A percentile compares a stretch with the other conserved stretches of the same genome.
Evolutionary conservation across 2,888 invertebrate genomes (phyloP).

Genomic region (Meteorus cinctellus): DNA sequence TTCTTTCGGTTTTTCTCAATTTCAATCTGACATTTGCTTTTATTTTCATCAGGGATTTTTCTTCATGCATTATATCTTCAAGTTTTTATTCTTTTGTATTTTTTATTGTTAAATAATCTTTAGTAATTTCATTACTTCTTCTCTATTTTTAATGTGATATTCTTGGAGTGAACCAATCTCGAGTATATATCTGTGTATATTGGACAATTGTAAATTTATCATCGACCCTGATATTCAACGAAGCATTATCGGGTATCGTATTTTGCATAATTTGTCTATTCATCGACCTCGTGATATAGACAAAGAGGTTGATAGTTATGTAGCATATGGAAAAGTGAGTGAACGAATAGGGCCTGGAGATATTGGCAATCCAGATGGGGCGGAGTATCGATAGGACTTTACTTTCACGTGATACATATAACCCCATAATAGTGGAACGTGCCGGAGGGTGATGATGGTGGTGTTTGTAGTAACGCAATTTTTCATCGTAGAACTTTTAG

Average conservation of each 20-base stretch:
- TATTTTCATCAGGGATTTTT: not conserved
- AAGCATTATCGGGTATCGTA: constrained; percentile 19
- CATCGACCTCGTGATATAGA: constrained; percentile 17
- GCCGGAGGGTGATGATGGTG: not conserved
- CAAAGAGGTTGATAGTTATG: not conserved
- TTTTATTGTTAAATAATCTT: not conserved
- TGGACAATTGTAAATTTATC: constrained; percentile 22
- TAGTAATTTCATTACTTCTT: not conserved
- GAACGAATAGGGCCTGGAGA: constrained; percentile 4
- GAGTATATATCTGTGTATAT: not conserved
- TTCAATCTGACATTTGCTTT: not conserved
- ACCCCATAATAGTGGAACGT: constrained; percentile 8
- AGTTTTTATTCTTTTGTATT: too few species aligned
- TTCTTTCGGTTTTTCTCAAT: not conserved
- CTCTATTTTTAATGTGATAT: not conserved
- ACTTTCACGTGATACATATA: constrained; percentile 23
- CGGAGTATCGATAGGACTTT: constrained; percentile 15
- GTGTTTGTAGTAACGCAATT: not conserved
- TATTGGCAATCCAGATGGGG: constrained; percentile 40
- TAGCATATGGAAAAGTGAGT: not conserved
- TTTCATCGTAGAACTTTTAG: constrained; percentile 1
- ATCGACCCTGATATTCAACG: constrained; percentile 11
- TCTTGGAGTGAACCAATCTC: not conserved
- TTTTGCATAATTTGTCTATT: constrained; percentile 43
- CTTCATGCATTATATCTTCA: not conserved